These are phyloP conservation scores for Eupeodes corollae DNA, from an alignment of 1,140 invertebrate genomes.

Conservation along the genomic window DNA sequence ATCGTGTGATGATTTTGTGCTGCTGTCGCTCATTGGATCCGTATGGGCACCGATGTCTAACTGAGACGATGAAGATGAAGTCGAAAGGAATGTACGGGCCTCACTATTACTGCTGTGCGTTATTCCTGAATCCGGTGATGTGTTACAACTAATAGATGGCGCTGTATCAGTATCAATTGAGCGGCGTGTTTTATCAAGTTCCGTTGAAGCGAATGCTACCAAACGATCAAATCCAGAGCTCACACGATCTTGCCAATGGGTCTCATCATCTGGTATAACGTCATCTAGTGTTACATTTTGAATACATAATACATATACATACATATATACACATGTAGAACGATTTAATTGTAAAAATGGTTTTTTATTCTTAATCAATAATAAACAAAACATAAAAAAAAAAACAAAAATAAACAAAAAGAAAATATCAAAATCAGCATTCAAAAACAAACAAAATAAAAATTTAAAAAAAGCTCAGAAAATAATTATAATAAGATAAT, in stretches of 20 bases:
- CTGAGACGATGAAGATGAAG: conserved; percentile 36
- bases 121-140: conserved; percentile 60
- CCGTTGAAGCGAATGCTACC: conserved; percentile 74
- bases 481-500: too few species aligned
- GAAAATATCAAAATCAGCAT: too few species aligned
- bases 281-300: conserved; percentile 19
- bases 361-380: too few species aligned
- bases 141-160: conserved; percentile 48
- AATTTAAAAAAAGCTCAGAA: too few species aligned
- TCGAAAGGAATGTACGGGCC: conserved; percentile 42
- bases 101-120: conserved; percentile 47
- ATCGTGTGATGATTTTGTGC: conserved; percentile 23
- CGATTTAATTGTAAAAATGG: too few species aligned
- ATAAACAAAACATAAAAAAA: too few species aligned
- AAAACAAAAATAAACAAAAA: too few species aligned
- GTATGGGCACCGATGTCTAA: conserved; percentile 23
- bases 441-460: too few species aligned
- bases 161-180: conserved; percentile 53
- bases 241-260: conserved; percentile 70
- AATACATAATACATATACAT: background rate
- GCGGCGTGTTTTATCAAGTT: conserved; percentile 60
- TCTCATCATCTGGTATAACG: conserved; percentile 44
- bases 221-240: conserved; percentile 71
- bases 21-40: conserved; percentile 32
- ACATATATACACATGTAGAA: too few species aligned